These are phyloP conservation scores for Sarcophaga peregrina DNA, from an alignment of 1,140 invertebrate genomes.

Conservation along the genomic window DNA sequence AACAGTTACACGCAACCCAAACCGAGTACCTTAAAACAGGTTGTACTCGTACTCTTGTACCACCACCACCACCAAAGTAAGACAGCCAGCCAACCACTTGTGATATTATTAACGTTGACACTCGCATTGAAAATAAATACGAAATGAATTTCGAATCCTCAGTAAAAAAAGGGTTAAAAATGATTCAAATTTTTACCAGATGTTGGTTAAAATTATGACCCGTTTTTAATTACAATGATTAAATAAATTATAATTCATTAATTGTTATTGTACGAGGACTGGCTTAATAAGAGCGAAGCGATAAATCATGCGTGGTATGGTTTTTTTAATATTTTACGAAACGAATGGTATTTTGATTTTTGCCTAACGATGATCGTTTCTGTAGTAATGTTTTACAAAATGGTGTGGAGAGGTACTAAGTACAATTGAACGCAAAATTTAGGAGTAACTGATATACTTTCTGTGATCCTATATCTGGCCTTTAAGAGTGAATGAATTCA, in stretches of 20 bases:
- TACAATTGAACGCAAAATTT: too few relatives aligned
- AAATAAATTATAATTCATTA: conserved; percentile 1
- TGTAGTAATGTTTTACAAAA: too few relatives aligned
- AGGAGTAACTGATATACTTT: too few relatives aligned
- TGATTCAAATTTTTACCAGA: conserved; percentile 31
- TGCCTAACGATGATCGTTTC: too few relatives aligned
- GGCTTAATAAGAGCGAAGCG: too few relatives aligned
- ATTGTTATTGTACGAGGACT: too few relatives aligned
- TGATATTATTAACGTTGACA: background rate
- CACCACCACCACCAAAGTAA: background rate
- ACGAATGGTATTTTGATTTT: too few relatives aligned
- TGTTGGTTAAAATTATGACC: conserved; percentile 35
- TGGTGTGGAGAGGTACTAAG: too few relatives aligned
- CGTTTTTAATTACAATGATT: conserved; percentile 30
- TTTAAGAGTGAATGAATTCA: too few relatives aligned
- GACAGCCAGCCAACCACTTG: background rate
- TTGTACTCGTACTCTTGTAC: background rate
- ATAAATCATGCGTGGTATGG: too few relatives aligned
- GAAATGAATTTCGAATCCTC: background rate
- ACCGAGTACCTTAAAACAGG: background rate
- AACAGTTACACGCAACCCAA: background rate
- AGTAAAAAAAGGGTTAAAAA: conserved; percentile 10
- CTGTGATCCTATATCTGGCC: too few relatives aligned
- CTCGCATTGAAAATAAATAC: background rate
- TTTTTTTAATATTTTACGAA: too few relatives aligned